These are phyloP conservation scores for Galerucella nymphaeae DNA, from an alignment of 2,888 invertebrate species.

Conservation along the genomic window DNA sequence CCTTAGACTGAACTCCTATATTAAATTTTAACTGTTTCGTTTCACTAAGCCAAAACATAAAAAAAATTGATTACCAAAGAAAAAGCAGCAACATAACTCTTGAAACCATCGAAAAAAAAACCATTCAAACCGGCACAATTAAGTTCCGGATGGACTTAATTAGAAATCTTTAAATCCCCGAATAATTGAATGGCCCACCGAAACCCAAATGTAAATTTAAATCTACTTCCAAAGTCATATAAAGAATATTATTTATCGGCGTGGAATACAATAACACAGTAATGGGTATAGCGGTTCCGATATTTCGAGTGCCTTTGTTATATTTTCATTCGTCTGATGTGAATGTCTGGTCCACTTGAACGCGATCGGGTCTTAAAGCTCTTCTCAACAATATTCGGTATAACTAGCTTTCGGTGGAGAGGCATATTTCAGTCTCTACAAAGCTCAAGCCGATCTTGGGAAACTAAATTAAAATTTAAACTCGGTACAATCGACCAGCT, in stretches of 20 bases:
- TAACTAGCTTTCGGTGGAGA: constrained; percentile 57
- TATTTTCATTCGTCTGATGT: constrained; percentile 1
- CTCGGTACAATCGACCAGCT: constrained; percentile 52
- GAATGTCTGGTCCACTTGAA: constrained; percentile 49
- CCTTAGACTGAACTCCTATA: too few relatives aligned
- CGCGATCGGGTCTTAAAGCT: constrained; percentile 58
- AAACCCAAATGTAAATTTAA: constrained; percentile 43
- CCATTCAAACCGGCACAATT: constrained; percentile 53
- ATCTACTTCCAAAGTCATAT: constrained; percentile 59
- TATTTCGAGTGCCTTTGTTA: constrained; percentile 1
- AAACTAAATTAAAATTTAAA: constrained; percentile 60
- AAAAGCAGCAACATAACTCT: constrained; percentile 17
- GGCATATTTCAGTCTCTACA: constrained; percentile 55
- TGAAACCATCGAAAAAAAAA: constrained; percentile 13
- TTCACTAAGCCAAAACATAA: not conserved
- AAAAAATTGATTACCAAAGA: not conserved
- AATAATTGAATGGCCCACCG: constrained; percentile 59
- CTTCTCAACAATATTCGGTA: constrained; percentile 58
- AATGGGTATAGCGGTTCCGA: constrained; percentile 59
- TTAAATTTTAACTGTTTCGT: too few relatives aligned
- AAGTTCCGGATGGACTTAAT: constrained; percentile 61
- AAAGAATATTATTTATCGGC: constrained; percentile 66
- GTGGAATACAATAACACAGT: constrained; percentile 63
- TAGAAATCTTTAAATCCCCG: constrained; percentile 58
- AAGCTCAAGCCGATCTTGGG: constrained; percentile 53